Percentiles rank a stretch among this genome's conserved stretches.
Conservation (phyloP, 2,797 vertebrate genomes). For the Onychomys arenicola region DNA sequence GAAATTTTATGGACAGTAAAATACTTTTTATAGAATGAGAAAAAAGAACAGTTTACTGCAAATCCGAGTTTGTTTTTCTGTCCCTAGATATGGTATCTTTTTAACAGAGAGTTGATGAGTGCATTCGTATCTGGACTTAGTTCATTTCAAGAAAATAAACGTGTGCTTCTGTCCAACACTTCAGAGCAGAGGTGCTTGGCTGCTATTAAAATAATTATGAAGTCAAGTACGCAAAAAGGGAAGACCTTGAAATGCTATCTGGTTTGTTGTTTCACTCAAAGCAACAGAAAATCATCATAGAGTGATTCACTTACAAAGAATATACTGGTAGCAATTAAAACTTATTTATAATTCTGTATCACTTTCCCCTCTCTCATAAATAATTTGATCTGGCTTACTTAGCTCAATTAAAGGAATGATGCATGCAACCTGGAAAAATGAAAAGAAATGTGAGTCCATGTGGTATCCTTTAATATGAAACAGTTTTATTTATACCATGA, state of each 20-base stretch:
- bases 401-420: constrained; percentile 77
- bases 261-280: constrained; percentile 20
- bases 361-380: constrained; percentile 72
- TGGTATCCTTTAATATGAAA: constrained; percentile 62
- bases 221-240: constrained; percentile 48
- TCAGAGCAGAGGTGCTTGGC: constrained; percentile 44
- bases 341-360: constrained; percentile 61
- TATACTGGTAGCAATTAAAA: constrained; percentile 62
- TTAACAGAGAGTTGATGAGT: constrained; percentile 61
- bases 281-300: constrained; percentile 38
- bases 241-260: constrained; percentile 46
- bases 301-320: constrained; percentile 71
- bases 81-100: constrained; percentile 35
- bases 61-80: constrained; percentile 31
- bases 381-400: constrained; percentile 78
- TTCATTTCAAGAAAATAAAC: constrained; percentile 67
- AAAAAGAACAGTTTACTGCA: constrained; percentile 19
- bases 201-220: constrained; percentile 63
- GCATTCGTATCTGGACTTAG: constrained; percentile 37
- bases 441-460: constrained; percentile 77
- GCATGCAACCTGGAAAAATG: constrained; percentile 79
- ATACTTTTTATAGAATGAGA: constrained; percentile 34
- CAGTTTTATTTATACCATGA: constrained; percentile 59
- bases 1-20: constrained; percentile 50
- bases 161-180: constrained; percentile 62